Conservation (phyloP, 2,888 invertebrate species). For the Hofmannophila pseudospretella region DNA sequence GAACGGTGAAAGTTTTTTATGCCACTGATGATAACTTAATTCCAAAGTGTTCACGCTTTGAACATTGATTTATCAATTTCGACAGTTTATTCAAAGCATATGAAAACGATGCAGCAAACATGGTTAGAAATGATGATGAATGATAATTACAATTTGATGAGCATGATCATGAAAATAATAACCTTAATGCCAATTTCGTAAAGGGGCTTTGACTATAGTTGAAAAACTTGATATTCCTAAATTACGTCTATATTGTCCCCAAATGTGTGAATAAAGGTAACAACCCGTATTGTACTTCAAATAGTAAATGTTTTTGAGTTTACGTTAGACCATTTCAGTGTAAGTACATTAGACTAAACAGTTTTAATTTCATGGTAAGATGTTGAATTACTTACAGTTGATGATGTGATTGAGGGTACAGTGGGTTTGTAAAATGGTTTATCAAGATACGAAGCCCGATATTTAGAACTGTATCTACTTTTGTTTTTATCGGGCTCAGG, state of each 20-base stretch:
- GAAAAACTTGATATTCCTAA: too few species aligned
- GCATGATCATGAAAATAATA: neutral
- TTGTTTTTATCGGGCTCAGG: constrained; percentile 66
- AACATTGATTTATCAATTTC: too few species aligned
- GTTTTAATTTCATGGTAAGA: neutral
- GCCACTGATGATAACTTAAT: too few species aligned
- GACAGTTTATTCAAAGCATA: too few species aligned
- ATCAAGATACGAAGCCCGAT: constrained; percentile 71
- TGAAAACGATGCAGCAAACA: neutral
- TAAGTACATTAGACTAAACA: too few species aligned
- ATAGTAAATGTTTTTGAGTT: too few species aligned
- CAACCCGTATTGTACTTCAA: too few species aligned
- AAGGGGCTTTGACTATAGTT: constrained; percentile 66
- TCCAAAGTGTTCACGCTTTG: too few species aligned
- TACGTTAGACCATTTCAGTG: too few species aligned
- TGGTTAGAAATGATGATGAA: constrained; percentile 1
- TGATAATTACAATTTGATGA: neutral
- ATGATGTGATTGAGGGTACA: constrained; percentile 77
- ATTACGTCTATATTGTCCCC: too few species aligned
- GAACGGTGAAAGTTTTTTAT: too few species aligned
- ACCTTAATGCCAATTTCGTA: constrained; percentile 61
- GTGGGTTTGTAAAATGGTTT: constrained; percentile 81
- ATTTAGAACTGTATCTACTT: constrained; percentile 79
- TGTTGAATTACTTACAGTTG: constrained; percentile 61
- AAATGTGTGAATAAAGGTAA: too few species aligned